Evolutionary conservation across 1,140 invertebrate genomes (phyloP), one percentile per base, ranked within the genome.

Genomic region (Latrodectus geometricus): DNA sequence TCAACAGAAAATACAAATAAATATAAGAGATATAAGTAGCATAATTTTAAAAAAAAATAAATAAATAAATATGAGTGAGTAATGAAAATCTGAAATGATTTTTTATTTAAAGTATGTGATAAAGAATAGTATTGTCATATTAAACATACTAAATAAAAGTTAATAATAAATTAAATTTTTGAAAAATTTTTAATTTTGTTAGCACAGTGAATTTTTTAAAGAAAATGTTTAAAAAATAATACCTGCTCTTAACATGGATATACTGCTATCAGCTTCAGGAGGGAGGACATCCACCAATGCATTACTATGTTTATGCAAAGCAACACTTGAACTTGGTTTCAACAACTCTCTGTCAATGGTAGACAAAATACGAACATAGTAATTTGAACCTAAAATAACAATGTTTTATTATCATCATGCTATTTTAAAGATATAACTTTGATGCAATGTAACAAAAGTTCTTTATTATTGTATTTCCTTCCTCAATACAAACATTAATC

Each of bases 271-370:
- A n/a, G 98, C 97, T 92, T 99, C 98, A 9, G 98, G 98, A 49
- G 98, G 98, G 56, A 99, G 91, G 17, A 99, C 97, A 93, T 99
- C 97, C 8, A 99, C 98, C 54, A 99, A 92, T 73, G 98, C 97
- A 94, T 99, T 99, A 89, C 97, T 98, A 91, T 99, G 98, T 91
- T 99, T 99, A 90, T 99, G 98, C 23, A 99, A 93, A 52, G 98
- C 98, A 61, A 99, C 98, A 90, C 96, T 98, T 17, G 97, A 97
- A 21, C 97, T 98, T 0, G 97, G 97, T 90, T 99, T 98, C 79
- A 99, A 91, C 72, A 99, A 91, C 91, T 99, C 98, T n/a, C 97
- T 92, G 91, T 99, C 98, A 88, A 99, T 97, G 12, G 97, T 99
- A 8, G 93, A 94, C 77, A 99, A 91, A 90, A 99, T 99, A n/a